Evolutionary conservation across 2,797 vertebrate species (phyloP).

Genomic region (Petrocephalus sullivani): DNA sequence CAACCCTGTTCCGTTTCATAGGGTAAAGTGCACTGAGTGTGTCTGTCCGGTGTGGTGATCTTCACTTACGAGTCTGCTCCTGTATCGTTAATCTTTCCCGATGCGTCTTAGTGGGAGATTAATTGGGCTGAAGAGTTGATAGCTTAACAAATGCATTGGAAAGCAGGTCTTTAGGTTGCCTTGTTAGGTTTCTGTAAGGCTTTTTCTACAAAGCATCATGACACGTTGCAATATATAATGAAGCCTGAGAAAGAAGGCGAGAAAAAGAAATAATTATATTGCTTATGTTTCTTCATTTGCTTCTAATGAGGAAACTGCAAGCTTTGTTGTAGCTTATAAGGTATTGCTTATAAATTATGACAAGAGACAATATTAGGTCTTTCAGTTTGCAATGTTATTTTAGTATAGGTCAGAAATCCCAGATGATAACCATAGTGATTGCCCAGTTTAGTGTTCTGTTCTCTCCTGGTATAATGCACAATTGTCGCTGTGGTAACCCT

Average conservation of each 20-base stretch:
- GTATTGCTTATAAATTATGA: neutral
- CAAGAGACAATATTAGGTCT: neutral
- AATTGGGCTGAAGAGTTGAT: neutral
- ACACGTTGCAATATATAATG: neutral
- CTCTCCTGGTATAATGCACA: neutral
- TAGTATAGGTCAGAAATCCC: neutral
- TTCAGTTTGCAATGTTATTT: neutral
- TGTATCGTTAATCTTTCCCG: neutral
- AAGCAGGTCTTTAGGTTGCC: neutral
- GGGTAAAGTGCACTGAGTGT: neutral
- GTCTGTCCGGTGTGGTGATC: neutral
- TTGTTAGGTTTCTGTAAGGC: neutral
- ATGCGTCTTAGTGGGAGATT: neutral
- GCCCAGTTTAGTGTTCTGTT: neutral
- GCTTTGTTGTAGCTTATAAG: neutral
- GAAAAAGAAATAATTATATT: neutral
- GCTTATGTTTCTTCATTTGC: neutral
- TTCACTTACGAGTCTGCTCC: neutral
- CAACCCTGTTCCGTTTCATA: neutral
- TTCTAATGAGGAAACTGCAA: neutral
- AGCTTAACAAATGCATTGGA: neutral
- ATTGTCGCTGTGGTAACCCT: neutral
- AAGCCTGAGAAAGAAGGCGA: neutral
- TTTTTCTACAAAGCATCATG: neutral
- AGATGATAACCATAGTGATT: neutral